Percentiles rank a stretch among this genome's conserved stretches.
Evolutionary conservation across 2,113 vertebrate species (phyloP).

Genomic region (Mola mola): DNA sequence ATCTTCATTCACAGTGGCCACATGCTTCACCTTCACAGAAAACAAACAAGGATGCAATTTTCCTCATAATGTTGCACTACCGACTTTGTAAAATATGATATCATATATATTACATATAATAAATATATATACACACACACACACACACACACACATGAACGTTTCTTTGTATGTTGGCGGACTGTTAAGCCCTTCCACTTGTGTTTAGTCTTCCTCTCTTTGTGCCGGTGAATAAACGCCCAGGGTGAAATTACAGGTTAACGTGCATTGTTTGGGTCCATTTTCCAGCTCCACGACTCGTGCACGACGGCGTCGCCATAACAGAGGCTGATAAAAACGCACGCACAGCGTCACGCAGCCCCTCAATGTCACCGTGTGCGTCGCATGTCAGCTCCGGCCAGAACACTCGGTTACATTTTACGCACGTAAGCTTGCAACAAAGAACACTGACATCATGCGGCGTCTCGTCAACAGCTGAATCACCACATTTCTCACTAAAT

Average conservation of each 20-base stretch:
- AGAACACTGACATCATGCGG: slow-evolving; percentile 78
- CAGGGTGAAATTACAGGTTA: slow-evolving; percentile 66
- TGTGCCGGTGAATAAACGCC: slow-evolving; percentile 68
- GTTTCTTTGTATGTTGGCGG: slow-evolving; percentile 37
- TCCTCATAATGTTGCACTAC: slow-evolving; percentile 19
- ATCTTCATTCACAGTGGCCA: slow-evolving; percentile 2
- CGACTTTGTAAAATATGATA: too few relatives aligned
- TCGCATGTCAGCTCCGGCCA: slow-evolving; percentile 49
- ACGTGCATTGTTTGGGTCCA: slow-evolving; percentile 54
- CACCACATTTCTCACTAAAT: slow-evolving; percentile 49
- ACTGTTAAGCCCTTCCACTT: slow-evolving; percentile 39
- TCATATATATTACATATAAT: too few relatives aligned
- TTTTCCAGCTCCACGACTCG: slow-evolving; percentile 31
- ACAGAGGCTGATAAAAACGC: slow-evolving; percentile 13
- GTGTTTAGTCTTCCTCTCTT: slow-evolving; percentile 56
- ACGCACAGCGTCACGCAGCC: slow-evolving; percentile 19
- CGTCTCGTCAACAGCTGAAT: slow-evolving; percentile 66
- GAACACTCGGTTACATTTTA: slow-evolving; percentile 54
- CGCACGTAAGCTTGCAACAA: slow-evolving; percentile 79
- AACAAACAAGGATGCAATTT: slow-evolving; percentile 9
- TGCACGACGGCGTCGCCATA: slow-evolving; percentile 30
- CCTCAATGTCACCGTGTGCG: slow-evolving; percentile 26
- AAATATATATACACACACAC: too few relatives aligned
- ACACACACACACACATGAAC: not conserved
- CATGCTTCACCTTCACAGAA: slow-evolving; percentile 4